These are phyloP conservation scores for Amyelois transitella DNA, from an alignment of 1,140 invertebrate genomes.

Conservation along the genomic window DNA sequence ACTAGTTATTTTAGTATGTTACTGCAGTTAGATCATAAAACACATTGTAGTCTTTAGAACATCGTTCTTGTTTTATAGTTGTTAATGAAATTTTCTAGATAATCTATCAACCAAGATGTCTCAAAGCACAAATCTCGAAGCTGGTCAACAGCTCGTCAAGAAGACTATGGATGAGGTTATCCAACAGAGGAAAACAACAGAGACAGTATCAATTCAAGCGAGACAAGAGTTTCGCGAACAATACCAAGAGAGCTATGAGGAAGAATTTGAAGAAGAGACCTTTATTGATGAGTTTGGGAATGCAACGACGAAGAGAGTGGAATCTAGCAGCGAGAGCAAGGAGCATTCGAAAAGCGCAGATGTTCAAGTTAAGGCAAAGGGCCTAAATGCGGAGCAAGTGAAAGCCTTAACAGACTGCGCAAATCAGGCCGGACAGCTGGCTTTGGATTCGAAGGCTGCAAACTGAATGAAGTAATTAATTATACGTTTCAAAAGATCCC, in stretches of 20 bases:
- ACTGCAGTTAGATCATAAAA: not conserved
- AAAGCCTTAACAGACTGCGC: conserved; percentile 71
- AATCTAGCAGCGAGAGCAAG: conserved; percentile 66
- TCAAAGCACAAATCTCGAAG: conserved; percentile 59
- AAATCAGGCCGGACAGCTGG: conserved; percentile 63
- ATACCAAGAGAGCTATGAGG: conserved; percentile 66
- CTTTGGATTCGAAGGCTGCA: conserved; percentile 62
- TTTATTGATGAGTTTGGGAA: conserved; percentile 68
- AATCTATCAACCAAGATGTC: conserved; percentile 41
- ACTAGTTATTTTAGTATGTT: not conserved
- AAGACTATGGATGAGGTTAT: conserved; percentile 68
- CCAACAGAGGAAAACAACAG: conserved; percentile 56
- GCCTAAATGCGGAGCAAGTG: conserved; percentile 64
- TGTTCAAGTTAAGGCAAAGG: conserved; percentile 67
- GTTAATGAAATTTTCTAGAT: conserved; percentile 16
- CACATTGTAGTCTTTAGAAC: not conserved
- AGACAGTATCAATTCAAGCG: conserved; percentile 63
- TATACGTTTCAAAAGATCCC: not conserved
- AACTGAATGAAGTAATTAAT: conserved; percentile 58
- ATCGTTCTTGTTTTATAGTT: not conserved
- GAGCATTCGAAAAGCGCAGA: conserved; percentile 69
- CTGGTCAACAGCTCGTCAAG: conserved; percentile 63
- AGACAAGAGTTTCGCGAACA: conserved; percentile 69
- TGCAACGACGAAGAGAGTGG: conserved; percentile 59
- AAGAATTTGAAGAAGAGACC: conserved; percentile 70